Conservation (phyloP, 2,888 invertebrate genomes). For the Leptopilina syphax region DNA sequence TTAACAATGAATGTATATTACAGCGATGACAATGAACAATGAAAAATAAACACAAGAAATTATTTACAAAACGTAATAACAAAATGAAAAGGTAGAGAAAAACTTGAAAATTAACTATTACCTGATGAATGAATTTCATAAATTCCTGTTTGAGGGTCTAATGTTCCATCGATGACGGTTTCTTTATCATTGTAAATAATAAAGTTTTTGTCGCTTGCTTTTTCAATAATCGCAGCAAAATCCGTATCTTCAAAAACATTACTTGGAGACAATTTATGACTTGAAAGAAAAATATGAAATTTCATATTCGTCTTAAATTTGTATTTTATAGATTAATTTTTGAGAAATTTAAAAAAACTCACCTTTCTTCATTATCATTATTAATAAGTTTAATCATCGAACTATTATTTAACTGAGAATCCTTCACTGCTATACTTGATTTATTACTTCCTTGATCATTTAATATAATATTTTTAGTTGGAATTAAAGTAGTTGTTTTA, state of each 20-base stretch:
- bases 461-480: not conserved
- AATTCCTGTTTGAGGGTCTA: slow-evolving; percentile 61
- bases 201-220: slow-evolving; percentile 18
- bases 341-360: not conserved
- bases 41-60: slow-evolving; percentile 11
- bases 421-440: slow-evolving; percentile 3
- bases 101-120: slow-evolving; percentile 41
- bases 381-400: not conserved
- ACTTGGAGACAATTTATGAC: slow-evolving; percentile 4
- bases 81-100: not conserved
- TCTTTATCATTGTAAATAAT: slow-evolving; percentile 48
- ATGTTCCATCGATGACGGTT: slow-evolving; percentile 58
- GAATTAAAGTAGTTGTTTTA: not conserved
- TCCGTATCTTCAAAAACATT: slow-evolving; percentile 26
- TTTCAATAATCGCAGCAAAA: slow-evolving; percentile 15
- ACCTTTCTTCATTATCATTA: slow-evolving; percentile 30
- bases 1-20: slow-evolving; percentile 27
- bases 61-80: slow-evolving; percentile 25
- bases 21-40: slow-evolving; percentile 14
- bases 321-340: not conserved
- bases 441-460: slow-evolving; percentile 6
- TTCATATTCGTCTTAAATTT: not conserved
- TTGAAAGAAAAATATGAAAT: not conserved
- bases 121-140: slow-evolving; percentile 61
- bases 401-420: slow-evolving; percentile 24